These are phyloP conservation scores for Epinotia demarniana DNA, from an alignment of 2,888 invertebrate species.

Conservation along the genomic window DNA sequence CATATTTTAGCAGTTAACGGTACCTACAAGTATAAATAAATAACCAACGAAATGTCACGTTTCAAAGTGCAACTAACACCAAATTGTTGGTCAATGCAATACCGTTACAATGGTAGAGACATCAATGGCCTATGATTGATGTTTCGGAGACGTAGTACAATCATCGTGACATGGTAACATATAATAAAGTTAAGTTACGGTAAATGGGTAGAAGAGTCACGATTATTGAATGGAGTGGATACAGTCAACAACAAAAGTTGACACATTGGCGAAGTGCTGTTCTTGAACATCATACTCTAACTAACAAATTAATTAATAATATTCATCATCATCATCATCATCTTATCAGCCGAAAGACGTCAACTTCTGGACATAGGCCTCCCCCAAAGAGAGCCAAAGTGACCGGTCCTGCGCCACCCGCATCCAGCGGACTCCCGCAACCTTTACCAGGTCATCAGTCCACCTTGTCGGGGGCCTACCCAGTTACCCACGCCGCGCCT, in stretches of 20 bases:
- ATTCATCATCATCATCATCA: no score
- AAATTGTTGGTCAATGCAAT: constrained; percentile 1
- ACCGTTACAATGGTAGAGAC: constrained; percentile 18
- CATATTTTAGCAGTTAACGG: no score
- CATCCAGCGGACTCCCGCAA: no score
- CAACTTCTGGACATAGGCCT: no score
- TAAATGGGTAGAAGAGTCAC: constrained; percentile 33
- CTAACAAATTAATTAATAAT: no score
- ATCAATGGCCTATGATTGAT: constrained; percentile 19
- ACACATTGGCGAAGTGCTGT: not conserved
- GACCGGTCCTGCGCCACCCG: no score
- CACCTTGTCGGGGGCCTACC: no score
- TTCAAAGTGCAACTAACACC: not conserved
- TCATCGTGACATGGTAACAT: constrained; percentile 7
- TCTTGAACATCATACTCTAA: not conserved
- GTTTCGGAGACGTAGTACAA: constrained; percentile 8
- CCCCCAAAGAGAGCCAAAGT: no score
- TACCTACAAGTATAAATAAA: not conserved
- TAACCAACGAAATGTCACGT: not conserved
- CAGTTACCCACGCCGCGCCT: no score
- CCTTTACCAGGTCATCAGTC: no score
- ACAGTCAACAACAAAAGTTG: not conserved
- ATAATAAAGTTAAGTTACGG: constrained; percentile 24
- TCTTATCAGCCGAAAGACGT: no score
- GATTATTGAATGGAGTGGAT: constrained; percentile 25